phyloP scores from a whole-genome alignment of 2,888 invertebrate species.

The Ptychoptera albimana region DNA sequence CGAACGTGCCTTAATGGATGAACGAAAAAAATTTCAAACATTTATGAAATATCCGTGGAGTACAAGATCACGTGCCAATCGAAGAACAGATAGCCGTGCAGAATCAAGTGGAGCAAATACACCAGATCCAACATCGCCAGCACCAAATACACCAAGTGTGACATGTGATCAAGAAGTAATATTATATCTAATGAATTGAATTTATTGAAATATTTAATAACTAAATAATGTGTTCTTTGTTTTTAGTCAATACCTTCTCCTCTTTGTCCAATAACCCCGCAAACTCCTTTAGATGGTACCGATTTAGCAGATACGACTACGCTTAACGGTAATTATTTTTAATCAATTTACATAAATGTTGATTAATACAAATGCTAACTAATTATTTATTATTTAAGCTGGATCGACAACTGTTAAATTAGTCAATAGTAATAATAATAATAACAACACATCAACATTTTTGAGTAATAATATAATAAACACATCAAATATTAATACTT shows the following conservation, averaged over 20 bases:
- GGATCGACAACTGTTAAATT: no score
- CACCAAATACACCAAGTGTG: conserved; percentile 21
- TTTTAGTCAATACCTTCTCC: conserved; percentile 27
- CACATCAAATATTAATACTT: no score
- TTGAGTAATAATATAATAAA: no score
- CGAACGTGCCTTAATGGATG: conserved; percentile 44
- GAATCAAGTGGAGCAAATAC: conserved; percentile 57
- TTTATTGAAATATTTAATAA: neutral
- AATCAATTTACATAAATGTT: no score
- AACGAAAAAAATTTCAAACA: conserved; percentile 48
- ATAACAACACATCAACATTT: no score
- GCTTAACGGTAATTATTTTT: no score
- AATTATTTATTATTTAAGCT: no score
- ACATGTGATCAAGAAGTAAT: conserved; percentile 25
- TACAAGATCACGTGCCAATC: conserved; percentile 39
- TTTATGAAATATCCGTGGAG: conserved; percentile 30
- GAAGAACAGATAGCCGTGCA: conserved; percentile 49
- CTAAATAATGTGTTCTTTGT: conserved; percentile 1
- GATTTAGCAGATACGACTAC: no score
- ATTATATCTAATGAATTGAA: neutral
- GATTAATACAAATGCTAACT: no score
- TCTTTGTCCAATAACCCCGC: conserved; percentile 19
- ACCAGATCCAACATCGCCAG: conserved; percentile 52
- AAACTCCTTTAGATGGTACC: conserved; percentile 18
- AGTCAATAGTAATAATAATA: no score